Conservation (phyloP, 2,888 invertebrate genomes). For the Anticlea derivata region DNA sequence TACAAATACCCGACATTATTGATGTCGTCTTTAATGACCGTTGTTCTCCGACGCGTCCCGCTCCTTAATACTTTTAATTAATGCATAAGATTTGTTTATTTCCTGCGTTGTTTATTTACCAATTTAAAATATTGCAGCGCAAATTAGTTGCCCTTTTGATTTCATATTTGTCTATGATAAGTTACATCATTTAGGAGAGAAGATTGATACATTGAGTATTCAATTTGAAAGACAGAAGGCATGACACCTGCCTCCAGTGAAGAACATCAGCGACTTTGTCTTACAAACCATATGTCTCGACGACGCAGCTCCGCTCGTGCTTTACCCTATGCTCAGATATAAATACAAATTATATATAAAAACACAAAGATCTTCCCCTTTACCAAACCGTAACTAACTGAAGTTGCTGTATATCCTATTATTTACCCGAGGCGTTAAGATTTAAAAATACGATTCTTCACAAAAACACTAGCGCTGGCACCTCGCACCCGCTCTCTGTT, state of each 20-base stretch:
- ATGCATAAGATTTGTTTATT: conserved; percentile 39
- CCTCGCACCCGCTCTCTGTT: conserved; percentile 60
- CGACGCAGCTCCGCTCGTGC: conserved; percentile 53
- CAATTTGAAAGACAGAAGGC: conserved; percentile 5
- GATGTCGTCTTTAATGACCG: conserved; percentile 60
- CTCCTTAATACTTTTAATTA: conserved; percentile 42
- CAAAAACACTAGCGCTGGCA: conserved; percentile 70
- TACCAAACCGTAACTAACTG: conserved; percentile 75
- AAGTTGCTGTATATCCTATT: conserved; percentile 67
- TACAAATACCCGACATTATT: conserved; percentile 77
- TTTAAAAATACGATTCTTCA: conserved; percentile 74
- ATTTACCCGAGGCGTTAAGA: conserved; percentile 68
- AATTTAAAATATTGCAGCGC: not conserved
- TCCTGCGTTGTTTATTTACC: conserved; percentile 8
- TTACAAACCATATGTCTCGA: conserved; percentile 73
- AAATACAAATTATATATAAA: conserved; percentile 60
- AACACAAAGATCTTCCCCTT: conserved; percentile 68
- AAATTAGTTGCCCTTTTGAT: not conserved
- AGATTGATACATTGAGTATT: too few species aligned
- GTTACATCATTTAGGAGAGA: too few species aligned
- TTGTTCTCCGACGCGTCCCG: conserved; percentile 35
- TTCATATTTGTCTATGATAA: too few species aligned
- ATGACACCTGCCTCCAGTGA: conserved; percentile 55
- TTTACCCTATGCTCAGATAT: conserved; percentile 56
- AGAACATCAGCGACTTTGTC: conserved; percentile 56